phyloP scores from a whole-genome alignment of 2,888 invertebrate species.

The Tridacna gigas region DNA sequence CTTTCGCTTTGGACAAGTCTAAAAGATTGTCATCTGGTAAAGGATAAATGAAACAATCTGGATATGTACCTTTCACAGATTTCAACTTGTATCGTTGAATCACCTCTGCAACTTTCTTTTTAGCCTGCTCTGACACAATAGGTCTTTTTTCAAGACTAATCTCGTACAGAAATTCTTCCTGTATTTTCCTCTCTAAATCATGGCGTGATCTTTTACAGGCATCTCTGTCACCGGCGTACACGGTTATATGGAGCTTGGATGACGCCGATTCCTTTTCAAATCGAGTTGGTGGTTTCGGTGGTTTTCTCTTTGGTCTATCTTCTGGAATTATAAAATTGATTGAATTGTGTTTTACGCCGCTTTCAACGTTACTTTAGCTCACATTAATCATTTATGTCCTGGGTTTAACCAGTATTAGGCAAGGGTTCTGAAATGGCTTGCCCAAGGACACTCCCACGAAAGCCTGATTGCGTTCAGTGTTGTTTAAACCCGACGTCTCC shows the following conservation, averaged over 20 bases:
- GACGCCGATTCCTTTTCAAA: conserved; percentile 24
- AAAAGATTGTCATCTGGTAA: too few species aligned
- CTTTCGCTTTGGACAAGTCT: too few species aligned
- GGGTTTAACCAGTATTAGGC: too few species aligned
- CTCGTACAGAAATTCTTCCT: conserved; percentile 52
- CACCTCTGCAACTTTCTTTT: conserved; percentile 35
- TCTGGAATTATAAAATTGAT: background rate
- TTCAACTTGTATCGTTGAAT: conserved; percentile 31
- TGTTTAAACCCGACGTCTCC: too few species aligned
- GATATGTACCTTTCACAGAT: conserved; percentile 40
- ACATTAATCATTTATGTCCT: too few species aligned
- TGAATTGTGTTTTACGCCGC: too few species aligned
- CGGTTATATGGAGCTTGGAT: conserved; percentile 21
- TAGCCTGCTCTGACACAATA: conserved; percentile 29
- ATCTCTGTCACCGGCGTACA: conserved; percentile 37
- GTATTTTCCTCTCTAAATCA: conserved; percentile 47
- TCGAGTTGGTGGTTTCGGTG: conserved; percentile 12
- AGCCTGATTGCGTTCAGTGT: too few species aligned
- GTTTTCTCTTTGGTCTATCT: background rate
- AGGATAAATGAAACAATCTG: too few species aligned
- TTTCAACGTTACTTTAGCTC: too few species aligned
- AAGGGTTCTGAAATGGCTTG: too few species aligned
- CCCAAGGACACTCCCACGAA: too few species aligned
- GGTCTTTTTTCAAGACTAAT: conserved; percentile 34
- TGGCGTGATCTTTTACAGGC: conserved; percentile 42